Percentiles rank a stretch among this genome's conserved stretches.
Conservation (phyloP, 2,888 invertebrate genomes). For the Deladenus siricidicola region DNA sequence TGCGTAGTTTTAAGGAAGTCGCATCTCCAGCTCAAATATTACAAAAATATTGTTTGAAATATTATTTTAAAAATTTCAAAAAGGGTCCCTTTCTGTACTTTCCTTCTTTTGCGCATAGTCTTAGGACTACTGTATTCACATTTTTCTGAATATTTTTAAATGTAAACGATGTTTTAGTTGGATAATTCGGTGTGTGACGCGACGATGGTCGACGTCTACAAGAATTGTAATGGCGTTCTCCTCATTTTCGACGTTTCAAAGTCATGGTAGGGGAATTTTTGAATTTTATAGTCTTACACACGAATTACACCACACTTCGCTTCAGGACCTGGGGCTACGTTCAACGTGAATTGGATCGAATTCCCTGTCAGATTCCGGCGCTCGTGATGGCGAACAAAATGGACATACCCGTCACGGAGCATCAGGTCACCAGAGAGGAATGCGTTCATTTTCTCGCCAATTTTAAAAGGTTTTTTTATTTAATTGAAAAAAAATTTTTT, state of each 20-base stretch:
- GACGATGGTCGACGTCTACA: slow-evolving; percentile 88
- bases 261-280: slow-evolving; percentile 65
- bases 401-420: slow-evolving; percentile 93
- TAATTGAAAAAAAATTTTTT: too few species aligned
- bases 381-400: slow-evolving; percentile 85
- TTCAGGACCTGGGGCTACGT: slow-evolving; percentile 86
- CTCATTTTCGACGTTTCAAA: slow-evolving; percentile 89
- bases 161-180: slow-evolving; percentile 32
- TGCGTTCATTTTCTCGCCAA: slow-evolving; percentile 66
- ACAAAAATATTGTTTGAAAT: not conserved
- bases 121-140: too few species aligned
- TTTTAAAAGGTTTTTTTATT: slow-evolving; percentile 62
- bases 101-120: not conserved
- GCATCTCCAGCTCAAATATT: too few species aligned
- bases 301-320: slow-evolving; percentile 13
- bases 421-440: slow-evolving; percentile 70
- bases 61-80: not conserved
- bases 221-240: slow-evolving; percentile 64
- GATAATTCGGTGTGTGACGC: slow-evolving; percentile 68
- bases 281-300: not conserved
- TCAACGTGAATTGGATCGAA: slow-evolving; percentile 72
- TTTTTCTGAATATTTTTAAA: too few species aligned
- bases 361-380: slow-evolving; percentile 60
- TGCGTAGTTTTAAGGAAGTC: too few species aligned
- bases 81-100: not conserved